phyloP scores from a whole-genome alignment of 2,113 vertebrate genomes.

The Ranitomeya variabilis region DNA sequence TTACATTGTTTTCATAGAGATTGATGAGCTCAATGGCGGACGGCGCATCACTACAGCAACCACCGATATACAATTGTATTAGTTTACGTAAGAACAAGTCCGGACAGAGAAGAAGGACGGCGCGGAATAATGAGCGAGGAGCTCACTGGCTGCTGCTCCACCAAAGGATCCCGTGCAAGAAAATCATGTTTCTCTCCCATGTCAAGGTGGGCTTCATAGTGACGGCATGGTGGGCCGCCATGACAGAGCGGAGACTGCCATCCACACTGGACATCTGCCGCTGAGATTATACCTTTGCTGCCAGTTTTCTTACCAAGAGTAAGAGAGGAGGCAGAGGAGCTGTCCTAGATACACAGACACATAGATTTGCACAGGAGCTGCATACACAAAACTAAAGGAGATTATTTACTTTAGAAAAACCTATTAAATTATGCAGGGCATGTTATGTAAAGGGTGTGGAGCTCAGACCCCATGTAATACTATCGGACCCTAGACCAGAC shows the following conservation, averaged over 20 bases:
- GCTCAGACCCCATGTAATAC: too few species aligned
- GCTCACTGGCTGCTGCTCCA: neutral
- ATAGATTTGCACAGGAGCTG: too few species aligned
- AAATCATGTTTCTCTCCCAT: neutral
- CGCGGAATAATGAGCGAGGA: neutral
- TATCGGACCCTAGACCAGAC: too few species aligned
- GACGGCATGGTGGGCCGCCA: neutral
- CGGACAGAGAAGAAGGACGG: neutral
- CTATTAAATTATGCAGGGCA: too few species aligned
- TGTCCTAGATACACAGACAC: too few species aligned
- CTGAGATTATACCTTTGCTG: too few species aligned
- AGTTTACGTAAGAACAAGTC: neutral
- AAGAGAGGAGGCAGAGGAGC: too few species aligned
- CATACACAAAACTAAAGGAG: too few species aligned
- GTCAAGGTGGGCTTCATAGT: neutral
- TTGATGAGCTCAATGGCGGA: neutral
- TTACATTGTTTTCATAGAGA: constrained; percentile 22
- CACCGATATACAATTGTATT: neutral
- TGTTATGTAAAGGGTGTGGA: too few species aligned
- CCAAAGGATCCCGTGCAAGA: neutral
- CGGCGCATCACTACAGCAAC: constrained; percentile 1
- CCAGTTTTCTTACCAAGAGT: too few species aligned
- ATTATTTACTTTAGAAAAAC: too few species aligned
- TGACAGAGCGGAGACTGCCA: neutral
- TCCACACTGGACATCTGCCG: neutral